These are phyloP conservation scores for Cliona cf. orientalis DNA, from an alignment of 37 sponge, comb jelly and placozoan genomes.

Conservation along the genomic window DNA sequence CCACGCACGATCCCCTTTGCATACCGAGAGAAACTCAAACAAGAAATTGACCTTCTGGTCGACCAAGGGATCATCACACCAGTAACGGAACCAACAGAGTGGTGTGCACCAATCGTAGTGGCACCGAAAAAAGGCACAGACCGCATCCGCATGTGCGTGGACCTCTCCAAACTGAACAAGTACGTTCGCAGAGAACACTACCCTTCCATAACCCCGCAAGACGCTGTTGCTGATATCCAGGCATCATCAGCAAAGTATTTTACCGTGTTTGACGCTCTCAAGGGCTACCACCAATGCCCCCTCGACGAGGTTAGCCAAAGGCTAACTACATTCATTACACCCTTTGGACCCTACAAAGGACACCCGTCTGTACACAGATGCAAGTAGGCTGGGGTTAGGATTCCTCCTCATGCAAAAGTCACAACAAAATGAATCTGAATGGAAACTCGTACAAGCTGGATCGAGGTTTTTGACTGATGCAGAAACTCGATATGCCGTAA, in stretches of 20 bases:
- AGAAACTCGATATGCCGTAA: background rate
- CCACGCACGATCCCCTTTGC: constrained; percentile 33
- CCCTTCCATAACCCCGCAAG: too few relatives aligned
- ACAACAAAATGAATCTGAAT: background rate
- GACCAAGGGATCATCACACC: constrained; percentile 29
- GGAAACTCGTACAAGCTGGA: background rate
- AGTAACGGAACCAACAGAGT: constrained; percentile 41
- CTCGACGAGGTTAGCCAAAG: too few relatives aligned
- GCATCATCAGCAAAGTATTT: too few relatives aligned
- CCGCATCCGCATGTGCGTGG: constrained; percentile 44
- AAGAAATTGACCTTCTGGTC: constrained; percentile 28
- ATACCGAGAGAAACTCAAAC: constrained; percentile 43
- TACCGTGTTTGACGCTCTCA: too few relatives aligned
- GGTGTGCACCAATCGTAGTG: constrained; percentile 52
- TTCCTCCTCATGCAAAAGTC: constrained; percentile 19
- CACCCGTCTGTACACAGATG: constrained; percentile 53
- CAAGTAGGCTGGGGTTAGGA: constrained; percentile 37
- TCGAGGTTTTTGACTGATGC: background rate
- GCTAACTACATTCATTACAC: too few relatives aligned
- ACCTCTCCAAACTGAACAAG: constrained; percentile 21
- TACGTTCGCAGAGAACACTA: too few relatives aligned
- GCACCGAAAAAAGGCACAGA: constrained; percentile 48
- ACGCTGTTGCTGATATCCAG: too few relatives aligned
- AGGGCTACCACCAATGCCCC: too few relatives aligned
- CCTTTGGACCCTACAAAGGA: constrained; percentile 39